Evolutionary conservation across 2,888 invertebrate genomes (phyloP).

Genomic region (Cosmopolites sordidus): DNA sequence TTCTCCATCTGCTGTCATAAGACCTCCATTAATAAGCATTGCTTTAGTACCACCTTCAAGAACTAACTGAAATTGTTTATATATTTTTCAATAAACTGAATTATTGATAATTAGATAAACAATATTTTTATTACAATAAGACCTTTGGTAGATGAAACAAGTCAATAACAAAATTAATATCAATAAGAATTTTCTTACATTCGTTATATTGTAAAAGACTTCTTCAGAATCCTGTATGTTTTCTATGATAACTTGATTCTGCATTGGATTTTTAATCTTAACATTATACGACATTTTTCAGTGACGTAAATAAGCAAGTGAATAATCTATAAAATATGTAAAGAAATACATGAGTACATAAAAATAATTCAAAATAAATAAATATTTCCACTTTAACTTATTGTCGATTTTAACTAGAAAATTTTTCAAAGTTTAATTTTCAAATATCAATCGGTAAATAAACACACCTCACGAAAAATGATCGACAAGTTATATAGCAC

Average conservation of each 20-base stretch:
- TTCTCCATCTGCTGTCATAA: constrained; percentile 29
- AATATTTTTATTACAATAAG: too few relatives aligned
- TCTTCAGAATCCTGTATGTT: not conserved
- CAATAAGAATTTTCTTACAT: not conserved
- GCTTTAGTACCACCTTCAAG: constrained; percentile 33
- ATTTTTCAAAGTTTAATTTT: constrained; percentile 20
- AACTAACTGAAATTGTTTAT: constrained; percentile 32
- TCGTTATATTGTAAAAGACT: not conserved
- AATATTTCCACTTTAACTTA: too few relatives aligned
- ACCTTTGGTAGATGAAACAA: too few relatives aligned
- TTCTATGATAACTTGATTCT: too few relatives aligned
- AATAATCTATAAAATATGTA: too few relatives aligned
- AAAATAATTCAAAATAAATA: too few relatives aligned
- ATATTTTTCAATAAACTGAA: too few relatives aligned
- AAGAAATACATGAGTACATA: too few relatives aligned
- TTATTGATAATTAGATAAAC: too few relatives aligned
- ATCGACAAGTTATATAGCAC: constrained; percentile 20
- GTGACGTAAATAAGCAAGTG: not conserved
- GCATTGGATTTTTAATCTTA: too few relatives aligned
- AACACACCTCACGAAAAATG: constrained; percentile 29
- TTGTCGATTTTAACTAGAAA: too few relatives aligned
- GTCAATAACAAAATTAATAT: too few relatives aligned
- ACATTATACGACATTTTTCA: not conserved
- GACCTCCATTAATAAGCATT: constrained; percentile 33
- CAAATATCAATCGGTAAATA: constrained; percentile 36